Conservation (phyloP, 1,140 invertebrate genomes). For the Atta texana region DNA sequence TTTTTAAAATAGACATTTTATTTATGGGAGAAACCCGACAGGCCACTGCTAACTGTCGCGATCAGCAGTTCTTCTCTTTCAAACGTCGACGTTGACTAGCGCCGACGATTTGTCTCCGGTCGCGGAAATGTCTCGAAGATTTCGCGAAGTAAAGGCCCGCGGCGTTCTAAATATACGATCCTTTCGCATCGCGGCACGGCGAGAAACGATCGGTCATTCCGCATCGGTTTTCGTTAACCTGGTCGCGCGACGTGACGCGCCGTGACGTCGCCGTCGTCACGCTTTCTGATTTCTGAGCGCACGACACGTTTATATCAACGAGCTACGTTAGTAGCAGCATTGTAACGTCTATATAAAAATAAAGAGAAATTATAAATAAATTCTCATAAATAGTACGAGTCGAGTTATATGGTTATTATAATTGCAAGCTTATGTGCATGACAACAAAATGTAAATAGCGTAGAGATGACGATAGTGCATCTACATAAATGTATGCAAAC, state of each 20-base stretch:
- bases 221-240: constrained; percentile 61
- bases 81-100: constrained; percentile 51
- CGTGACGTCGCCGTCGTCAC: constrained; percentile 42
- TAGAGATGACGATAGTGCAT: constrained; percentile 11
- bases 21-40: constrained; percentile 50
- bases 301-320: constrained; percentile 5
- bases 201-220: constrained; percentile 45
- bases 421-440: not conserved
- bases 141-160: constrained; percentile 51
- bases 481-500: constrained; percentile 27
- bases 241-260: constrained; percentile 40
- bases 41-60: constrained; percentile 49
- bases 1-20: constrained; percentile 64
- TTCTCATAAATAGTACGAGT: constrained; percentile 4
- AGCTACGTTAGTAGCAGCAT: not conserved
- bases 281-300: constrained; percentile 49
- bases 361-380: constrained; percentile 14
- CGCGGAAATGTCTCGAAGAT: constrained; percentile 50
- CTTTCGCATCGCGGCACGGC: constrained; percentile 20
- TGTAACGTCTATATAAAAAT: constrained; percentile 1
- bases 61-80: constrained; percentile 51
- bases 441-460: constrained; percentile 9
- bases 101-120: constrained; percentile 61
- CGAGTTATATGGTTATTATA: constrained; percentile 22
- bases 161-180: constrained; percentile 55